Conservation (phyloP, 1,140 invertebrate species). For the Trichonephila inaurata region DNA sequence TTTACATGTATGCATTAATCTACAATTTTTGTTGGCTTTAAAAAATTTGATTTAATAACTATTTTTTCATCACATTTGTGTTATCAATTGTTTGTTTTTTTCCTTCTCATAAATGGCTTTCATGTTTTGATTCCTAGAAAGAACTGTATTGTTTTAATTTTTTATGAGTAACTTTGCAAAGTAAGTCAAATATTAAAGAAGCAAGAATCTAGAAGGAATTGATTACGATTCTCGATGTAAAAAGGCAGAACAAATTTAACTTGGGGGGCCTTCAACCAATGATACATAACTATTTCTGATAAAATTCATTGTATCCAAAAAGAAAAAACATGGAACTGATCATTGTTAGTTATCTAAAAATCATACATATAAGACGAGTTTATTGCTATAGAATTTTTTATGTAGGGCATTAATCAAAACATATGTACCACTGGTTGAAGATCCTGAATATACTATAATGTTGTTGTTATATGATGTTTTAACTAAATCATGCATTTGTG, state of each 20-base stretch:
- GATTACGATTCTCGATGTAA: slow-evolving; percentile 5
- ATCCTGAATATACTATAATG: slow-evolving; percentile 21
- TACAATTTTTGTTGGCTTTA: background rate
- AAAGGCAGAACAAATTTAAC: slow-evolving; percentile 14
- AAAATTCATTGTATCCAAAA: background rate
- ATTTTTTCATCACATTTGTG: background rate
- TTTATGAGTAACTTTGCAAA: too few relatives aligned
- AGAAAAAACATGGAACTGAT: background rate
- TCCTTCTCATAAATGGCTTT: too few relatives aligned
- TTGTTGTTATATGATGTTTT: background rate
- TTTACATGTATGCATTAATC: background rate
- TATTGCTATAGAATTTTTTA: slow-evolving; percentile 4
- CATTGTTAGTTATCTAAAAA: background rate
- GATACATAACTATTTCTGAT: background rate
- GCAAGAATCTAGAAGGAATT: background rate
- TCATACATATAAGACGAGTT: background rate
- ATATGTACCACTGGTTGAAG: slow-evolving; percentile 1
- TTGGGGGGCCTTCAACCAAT: background rate
- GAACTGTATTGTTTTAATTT: too few relatives aligned
- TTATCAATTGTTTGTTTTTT: too few relatives aligned
- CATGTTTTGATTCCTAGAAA: too few relatives aligned
- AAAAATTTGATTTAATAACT: background rate
- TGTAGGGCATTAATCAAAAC: slow-evolving; percentile 33
- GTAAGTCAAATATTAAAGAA: background rate
- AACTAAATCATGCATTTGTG: background rate